phyloP scores from a whole-genome alignment of 2,888 invertebrate genomes.

The Blera fallax region DNA sequence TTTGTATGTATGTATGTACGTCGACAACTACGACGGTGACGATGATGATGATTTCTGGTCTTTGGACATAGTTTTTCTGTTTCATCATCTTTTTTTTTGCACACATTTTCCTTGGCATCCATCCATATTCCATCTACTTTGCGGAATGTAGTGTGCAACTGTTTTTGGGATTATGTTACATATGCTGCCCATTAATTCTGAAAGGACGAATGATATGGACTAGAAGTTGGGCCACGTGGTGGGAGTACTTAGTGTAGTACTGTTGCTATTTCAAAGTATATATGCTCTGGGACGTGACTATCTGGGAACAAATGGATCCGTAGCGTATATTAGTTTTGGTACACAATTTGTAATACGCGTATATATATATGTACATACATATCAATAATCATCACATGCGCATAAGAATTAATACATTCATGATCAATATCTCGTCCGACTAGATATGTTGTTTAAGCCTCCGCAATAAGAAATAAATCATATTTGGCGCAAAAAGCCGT shows the following conservation, averaged over 20 bases:
- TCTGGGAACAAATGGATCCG: background rate
- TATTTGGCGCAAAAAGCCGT: too few species aligned
- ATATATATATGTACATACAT: too few species aligned
- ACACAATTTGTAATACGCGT: too few species aligned
- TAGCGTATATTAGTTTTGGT: background rate
- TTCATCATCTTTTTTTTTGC: background rate
- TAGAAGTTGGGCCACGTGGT: background rate
- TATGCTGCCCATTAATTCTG: constrained; percentile 28
- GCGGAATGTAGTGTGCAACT: background rate
- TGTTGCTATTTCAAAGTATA: background rate
- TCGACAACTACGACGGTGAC: background rate
- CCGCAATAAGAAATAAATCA: too few species aligned
- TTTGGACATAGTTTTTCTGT: background rate
- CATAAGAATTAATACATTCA: too few species aligned
- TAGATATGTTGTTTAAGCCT: too few species aligned
- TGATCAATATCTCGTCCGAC: too few species aligned
- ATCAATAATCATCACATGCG: too few species aligned
- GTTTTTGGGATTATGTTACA: constrained; percentile 14
- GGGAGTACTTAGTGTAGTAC: background rate
- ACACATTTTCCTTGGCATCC: background rate
- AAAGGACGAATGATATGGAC: background rate
- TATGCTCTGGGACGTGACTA: background rate
- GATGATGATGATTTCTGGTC: constrained; percentile 13
- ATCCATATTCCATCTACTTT: background rate
- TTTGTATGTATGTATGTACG: background rate